Evolutionary conservation across 2,797 vertebrate species (phyloP).

Genomic region (Capromys pilorides): DNA sequence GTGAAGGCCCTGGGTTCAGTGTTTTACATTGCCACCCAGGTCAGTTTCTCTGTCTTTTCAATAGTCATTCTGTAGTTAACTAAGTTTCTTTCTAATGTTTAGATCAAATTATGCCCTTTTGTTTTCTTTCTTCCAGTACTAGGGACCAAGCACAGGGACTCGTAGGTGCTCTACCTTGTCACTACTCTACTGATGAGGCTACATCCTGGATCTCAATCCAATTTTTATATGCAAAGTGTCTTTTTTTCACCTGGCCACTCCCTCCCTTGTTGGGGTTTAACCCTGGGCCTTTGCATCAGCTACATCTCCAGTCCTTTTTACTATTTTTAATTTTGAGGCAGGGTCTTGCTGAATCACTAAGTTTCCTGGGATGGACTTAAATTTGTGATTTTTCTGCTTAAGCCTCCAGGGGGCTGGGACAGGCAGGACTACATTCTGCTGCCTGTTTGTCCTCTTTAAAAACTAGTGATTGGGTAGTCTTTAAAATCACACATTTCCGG

Average conservation of each 20-base stretch:
- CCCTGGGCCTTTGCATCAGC: background rate
- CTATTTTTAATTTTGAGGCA: background rate
- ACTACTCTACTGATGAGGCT: background rate
- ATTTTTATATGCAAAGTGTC: background rate
- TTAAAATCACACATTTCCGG: background rate
- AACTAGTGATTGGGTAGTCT: background rate
- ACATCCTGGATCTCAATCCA: background rate
- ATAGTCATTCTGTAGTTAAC: background rate
- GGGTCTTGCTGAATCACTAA: background rate
- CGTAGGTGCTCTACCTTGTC: background rate
- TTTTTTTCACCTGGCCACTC: background rate
- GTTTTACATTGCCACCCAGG: background rate
- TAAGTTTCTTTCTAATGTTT: constrained; percentile 15
- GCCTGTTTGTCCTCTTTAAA: background rate
- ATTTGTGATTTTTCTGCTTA: background rate
- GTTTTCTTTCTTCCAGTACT: background rate
- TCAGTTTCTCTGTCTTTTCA: constrained; percentile 1
- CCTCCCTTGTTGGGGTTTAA: background rate
- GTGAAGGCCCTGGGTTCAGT: background rate
- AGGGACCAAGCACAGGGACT: background rate
- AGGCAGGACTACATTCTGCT: background rate
- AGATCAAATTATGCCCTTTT: constrained; percentile 8
- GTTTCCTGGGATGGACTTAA: background rate
- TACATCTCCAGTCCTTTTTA: background rate
- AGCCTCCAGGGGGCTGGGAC: background rate